Evolutionary conservation across 1,140 invertebrate species (phyloP), one percentile per base, ranked within the genome.

Genomic region (Bombus fervidus): DNA sequence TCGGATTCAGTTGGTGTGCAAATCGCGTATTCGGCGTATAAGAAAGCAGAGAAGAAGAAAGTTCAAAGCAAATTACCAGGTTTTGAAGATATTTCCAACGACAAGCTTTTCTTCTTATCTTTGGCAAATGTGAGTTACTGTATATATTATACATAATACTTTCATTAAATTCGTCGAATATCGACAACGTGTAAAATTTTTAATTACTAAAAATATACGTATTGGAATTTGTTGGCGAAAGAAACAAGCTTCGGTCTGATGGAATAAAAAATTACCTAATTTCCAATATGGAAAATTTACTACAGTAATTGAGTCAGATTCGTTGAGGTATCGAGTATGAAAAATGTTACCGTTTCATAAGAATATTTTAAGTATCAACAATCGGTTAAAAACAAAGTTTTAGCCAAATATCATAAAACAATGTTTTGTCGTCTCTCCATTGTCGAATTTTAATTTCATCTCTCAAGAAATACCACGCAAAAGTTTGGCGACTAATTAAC

Each of bases 91-190:
- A 22, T 85, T 15, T 39, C 69, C 6, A 28, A 81, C 39, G 83
- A 85, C 37, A 41, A 87, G 22, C 25, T 87, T 1, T 87, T 87
- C 43, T 87, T 87, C n/a, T 41, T 87, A 15, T 39, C 73, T 0
- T 85, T 87, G 37, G 83, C 83, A 12, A 85, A 85, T 22, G 86
- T 87, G 31, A 87, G 86, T 76, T 18, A 34, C 9, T 41, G 0
- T 59, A 3, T 12, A 28, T 59, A 59, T 59, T 13, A 2, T 22
- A 22, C 47, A 53, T 22, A 53, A 18, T 53, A 53, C 5, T 5
- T 22, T 1, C 47, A 22, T 53, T 53, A 53, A 53, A 53, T 53
- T 53, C 6, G 1, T 22, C 1, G 47, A 22, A 22, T 53, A 53
- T 53, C 18, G 47, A 0, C 18, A 53, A 47, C 47, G 18, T 53